These are phyloP conservation scores for Gadopsis bispinosus DNA, from an alignment of 2,797 vertebrate species.

Conservation along the genomic window DNA sequence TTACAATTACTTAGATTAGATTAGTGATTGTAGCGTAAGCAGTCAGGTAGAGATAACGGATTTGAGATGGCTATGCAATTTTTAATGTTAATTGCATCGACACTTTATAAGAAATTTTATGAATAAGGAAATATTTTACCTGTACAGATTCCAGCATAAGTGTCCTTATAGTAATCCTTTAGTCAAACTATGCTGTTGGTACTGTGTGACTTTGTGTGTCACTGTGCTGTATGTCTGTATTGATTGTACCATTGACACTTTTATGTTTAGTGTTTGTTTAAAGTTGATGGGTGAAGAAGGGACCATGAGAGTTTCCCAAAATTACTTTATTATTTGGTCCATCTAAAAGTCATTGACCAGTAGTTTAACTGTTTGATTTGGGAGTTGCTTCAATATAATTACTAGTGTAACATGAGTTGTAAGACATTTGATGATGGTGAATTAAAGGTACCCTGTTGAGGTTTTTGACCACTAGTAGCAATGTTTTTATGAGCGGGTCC, in stretches of 20 bases:
- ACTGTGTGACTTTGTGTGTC: conserved; percentile 57
- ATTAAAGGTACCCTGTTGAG: conserved; percentile 50
- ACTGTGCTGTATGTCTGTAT: conserved; percentile 61
- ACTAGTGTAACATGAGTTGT: background rate
- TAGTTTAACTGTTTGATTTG: conserved; percentile 23
- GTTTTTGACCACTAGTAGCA: background rate
- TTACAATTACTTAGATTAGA: conserved; percentile 36
- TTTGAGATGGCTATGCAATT: conserved; percentile 82
- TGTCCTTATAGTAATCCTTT: conserved; percentile 63
- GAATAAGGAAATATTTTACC: conserved; percentile 81
- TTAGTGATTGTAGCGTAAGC: conserved; percentile 50
- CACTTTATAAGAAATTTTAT: conserved; percentile 85
- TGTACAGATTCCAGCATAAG: conserved; percentile 76
- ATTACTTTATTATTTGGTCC: conserved; percentile 49
- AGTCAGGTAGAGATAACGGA: conserved; percentile 46
- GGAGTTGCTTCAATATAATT: background rate
- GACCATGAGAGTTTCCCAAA: conserved; percentile 37
- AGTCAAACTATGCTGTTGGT: conserved; percentile 52
- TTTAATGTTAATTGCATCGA: conserved; percentile 81
- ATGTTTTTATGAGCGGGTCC: background rate
- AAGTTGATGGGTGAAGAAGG: conserved; percentile 62
- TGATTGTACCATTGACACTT: conserved; percentile 43
- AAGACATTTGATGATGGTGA: background rate
- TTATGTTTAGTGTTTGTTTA: conserved; percentile 56
- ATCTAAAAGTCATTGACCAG: conserved; percentile 23